Evolutionary conservation across 2,888 invertebrate genomes (phyloP).

Genomic region (Oscheius sp.): DNA sequence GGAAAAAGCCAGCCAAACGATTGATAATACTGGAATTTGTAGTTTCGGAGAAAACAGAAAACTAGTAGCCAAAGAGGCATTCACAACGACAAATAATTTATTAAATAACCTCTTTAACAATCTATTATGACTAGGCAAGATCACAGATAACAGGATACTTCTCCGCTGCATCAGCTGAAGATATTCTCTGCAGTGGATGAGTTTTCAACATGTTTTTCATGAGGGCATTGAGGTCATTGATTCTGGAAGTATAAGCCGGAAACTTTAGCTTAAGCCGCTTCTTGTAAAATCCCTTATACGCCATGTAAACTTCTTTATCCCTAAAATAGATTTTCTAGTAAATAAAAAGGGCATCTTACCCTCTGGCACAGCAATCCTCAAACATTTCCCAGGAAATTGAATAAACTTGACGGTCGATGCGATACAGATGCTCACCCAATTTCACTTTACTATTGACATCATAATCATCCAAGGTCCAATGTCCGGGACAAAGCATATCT

Average conservation of each 20-base stretch:
- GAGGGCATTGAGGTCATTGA: not conserved
- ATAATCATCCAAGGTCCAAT: conserved; percentile 15
- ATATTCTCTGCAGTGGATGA: not conserved
- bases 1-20: too few relatives aligned
- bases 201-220: not conserved
- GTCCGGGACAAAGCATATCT: conserved; percentile 14
- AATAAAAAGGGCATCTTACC: not conserved
- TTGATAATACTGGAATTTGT: too few relatives aligned
- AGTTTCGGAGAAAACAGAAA: too few relatives aligned
- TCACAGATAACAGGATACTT: too few relatives aligned
- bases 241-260: not conserved
- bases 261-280: conserved; percentile 7
- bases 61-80: too few relatives aligned
- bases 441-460: not conserved
- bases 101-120: too few relatives aligned
- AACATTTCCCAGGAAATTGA: conserved; percentile 6
- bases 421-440: conserved; percentile 9
- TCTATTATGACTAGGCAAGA: too few relatives aligned
- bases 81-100: too few relatives aligned
- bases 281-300: conserved; percentile 4
- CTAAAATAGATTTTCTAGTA: not conserved
- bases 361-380: not conserved
- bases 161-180: not conserved
- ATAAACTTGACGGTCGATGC: conserved; percentile 1
- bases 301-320: conserved; percentile 1